phyloP scores from a whole-genome alignment of 2,113 vertebrate genomes.

The Centrocercus urophasianus region DNA sequence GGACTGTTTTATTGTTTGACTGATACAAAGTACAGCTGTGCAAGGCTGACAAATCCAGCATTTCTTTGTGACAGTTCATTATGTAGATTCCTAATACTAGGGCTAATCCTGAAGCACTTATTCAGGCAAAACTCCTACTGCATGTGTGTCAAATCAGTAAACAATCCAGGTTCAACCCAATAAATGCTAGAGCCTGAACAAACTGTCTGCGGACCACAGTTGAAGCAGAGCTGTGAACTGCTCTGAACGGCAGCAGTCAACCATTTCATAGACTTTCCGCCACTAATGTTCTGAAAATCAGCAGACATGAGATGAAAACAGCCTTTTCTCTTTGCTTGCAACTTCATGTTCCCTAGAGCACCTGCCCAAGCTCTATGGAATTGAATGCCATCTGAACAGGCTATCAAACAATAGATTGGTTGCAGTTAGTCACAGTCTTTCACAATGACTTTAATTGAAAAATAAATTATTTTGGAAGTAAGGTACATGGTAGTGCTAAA shows the following conservation, averaged over 20 bases:
- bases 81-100: slow-evolving; percentile 2
- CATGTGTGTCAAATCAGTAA: neutral
- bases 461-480: neutral
- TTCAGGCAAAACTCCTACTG: neutral
- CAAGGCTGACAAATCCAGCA: slow-evolving; percentile 3
- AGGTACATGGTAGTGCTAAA: neutral
- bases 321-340: neutral
- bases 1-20: slow-evolving; percentile 3
- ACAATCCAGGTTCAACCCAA: neutral
- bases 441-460: neutral
- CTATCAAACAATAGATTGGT: fast-evolving
- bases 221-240: neutral
- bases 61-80: slow-evolving; percentile 45
- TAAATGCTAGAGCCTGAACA: neutral
- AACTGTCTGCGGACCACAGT: neutral
- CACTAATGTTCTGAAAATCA: neutral
- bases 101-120: neutral
- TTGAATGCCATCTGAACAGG: neutral
- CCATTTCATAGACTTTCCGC: neutral
- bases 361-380: fast-evolving
- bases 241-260: neutral
- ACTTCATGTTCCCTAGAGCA: neutral
- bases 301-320: neutral
- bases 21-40: slow-evolving; percentile 35
- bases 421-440: neutral